These are phyloP conservation scores for pig (Sus scrofa) DNA, from an alignment of 2,113 vertebrate species.

Conservation along the genomic window DNA sequence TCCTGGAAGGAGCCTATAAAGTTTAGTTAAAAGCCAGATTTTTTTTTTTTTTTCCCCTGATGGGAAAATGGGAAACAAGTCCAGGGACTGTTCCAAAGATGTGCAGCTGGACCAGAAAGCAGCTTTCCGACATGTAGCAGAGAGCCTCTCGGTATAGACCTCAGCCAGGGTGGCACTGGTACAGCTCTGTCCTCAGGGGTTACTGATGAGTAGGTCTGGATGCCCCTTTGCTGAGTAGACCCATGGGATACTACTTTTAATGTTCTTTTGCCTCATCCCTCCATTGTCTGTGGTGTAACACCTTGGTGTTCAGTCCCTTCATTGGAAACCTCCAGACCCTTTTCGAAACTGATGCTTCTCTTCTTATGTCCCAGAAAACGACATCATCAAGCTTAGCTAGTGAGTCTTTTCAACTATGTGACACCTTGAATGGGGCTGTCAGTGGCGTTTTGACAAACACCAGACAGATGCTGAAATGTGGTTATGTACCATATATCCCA, in stretches of 20 bases:
- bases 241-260: neutral
- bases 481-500: neutral
- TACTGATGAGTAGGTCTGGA: neutral
- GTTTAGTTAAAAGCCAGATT: neutral
- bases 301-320: neutral
- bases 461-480: neutral
- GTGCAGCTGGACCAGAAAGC: neutral
- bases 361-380: neutral
- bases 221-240: neutral
- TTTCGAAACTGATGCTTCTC: neutral
- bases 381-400: neutral
- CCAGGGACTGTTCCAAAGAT: neutral
- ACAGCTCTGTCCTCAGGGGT: neutral
- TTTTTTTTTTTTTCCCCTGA: neutral
- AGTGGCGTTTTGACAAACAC: neutral
- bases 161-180: neutral
- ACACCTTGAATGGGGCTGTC: neutral
- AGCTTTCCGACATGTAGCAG: neutral
- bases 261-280: neutral
- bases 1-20: neutral
- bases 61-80: neutral
- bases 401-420: neutral
- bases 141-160: neutral
- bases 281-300: neutral
- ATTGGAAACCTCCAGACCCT: neutral